Percentiles rank a stretch among this genome's conserved stretches.
Evolutionary conservation across 2,113 vertebrate genomes (phyloP).

Genomic region (Erpornis zantholeuca): DNA sequence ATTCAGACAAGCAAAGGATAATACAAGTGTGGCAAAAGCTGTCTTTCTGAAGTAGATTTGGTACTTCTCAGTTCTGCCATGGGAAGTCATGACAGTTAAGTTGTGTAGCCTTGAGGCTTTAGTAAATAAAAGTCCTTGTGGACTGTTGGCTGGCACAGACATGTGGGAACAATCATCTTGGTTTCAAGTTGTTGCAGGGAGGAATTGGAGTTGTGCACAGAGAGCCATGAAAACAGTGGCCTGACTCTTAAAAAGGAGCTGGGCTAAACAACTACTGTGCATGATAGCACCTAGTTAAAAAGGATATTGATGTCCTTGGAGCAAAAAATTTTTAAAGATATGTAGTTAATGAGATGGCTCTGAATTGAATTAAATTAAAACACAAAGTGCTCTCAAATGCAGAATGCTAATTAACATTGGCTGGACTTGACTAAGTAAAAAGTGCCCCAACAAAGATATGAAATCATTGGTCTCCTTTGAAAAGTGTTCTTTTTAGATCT

Average conservation of each 20-base stretch:
- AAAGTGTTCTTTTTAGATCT: background rate
- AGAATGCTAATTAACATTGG: constrained; percentile 13
- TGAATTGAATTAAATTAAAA: constrained; percentile 46
- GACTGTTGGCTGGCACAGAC: constrained; percentile 31
- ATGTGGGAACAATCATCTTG: constrained; percentile 71
- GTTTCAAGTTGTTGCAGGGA: constrained; percentile 41
- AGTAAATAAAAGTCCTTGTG: constrained; percentile 22
- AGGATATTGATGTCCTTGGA: constrained; percentile 8
- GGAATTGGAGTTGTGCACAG: constrained; percentile 31
- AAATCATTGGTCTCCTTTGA: background rate
- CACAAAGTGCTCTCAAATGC: constrained; percentile 16
- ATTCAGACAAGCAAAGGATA: background rate
- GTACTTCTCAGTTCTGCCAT: background rate
- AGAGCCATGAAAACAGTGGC: constrained; percentile 18
- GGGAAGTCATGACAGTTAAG: background rate
- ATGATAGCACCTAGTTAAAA: constrained; percentile 46
- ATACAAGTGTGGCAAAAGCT: background rate
- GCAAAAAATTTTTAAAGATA: background rate
- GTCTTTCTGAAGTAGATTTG: background rate
- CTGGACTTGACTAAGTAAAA: background rate
- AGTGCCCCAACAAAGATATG: background rate
- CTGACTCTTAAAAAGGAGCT: background rate
- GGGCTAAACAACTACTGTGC: background rate
- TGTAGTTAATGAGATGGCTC: background rate
- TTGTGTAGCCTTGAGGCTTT: constrained; percentile 47